These are phyloP conservation scores for Chaenogobius annularis DNA, from an alignment of 2,113 vertebrate species.

Conservation along the genomic window DNA sequence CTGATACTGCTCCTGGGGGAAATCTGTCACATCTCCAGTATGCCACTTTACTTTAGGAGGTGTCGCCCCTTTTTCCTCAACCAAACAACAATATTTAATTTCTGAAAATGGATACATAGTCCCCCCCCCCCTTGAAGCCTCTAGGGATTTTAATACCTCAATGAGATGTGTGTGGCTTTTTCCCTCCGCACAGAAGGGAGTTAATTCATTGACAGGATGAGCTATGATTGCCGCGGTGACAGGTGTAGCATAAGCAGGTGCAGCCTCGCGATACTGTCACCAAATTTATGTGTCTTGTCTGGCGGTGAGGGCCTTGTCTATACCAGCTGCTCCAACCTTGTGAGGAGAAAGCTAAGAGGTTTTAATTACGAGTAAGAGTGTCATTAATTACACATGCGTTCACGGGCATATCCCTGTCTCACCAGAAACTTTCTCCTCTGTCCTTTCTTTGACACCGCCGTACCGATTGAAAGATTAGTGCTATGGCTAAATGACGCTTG, in stretches of 20 bases:
- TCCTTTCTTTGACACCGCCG: constrained; percentile 47
- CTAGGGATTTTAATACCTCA: constrained; percentile 75
- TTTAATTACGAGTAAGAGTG: constrained; percentile 94
- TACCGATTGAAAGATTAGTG: constrained; percentile 15
- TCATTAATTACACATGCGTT: constrained; percentile 85
- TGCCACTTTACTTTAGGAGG: constrained; percentile 81
- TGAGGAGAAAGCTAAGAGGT: constrained; percentile 90
- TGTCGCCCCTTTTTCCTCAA: constrained; percentile 79
- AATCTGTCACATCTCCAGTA: constrained; percentile 84
- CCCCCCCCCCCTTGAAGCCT: constrained; percentile 73
- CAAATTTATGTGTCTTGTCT: constrained; percentile 88
- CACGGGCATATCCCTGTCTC: constrained; percentile 71
- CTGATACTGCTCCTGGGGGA: constrained; percentile 84
- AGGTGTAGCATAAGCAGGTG: constrained; percentile 89
- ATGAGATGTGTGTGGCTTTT: constrained; percentile 62
- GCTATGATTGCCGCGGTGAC: constrained; percentile 82
- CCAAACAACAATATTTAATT: constrained; percentile 90
- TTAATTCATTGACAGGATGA: constrained; percentile 93
- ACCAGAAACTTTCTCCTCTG: constrained; percentile 57
- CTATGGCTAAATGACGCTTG: background rate
- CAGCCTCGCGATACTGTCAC: constrained; percentile 82
- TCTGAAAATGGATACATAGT: constrained; percentile 82
- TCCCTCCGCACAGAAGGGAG: constrained; percentile 80
- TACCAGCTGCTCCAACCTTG: constrained; percentile 89
- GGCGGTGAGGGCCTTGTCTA: constrained; percentile 73